These are phyloP conservation scores for Theocolax elegans DNA, from an alignment of 1,140 invertebrate species.

Conservation along the genomic window DNA sequence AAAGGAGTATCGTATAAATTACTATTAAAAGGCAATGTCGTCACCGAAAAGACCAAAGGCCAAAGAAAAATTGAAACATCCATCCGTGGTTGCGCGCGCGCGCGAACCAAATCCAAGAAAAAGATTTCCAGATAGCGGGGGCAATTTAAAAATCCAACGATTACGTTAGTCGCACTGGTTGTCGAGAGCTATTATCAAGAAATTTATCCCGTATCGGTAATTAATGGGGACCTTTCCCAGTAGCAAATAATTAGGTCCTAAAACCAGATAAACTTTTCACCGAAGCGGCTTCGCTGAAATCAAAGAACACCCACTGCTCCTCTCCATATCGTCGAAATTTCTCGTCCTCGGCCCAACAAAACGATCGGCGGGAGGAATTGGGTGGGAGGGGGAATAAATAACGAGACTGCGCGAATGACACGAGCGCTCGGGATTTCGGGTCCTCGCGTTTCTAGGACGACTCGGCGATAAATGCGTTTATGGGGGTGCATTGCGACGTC, in stretches of 20 bases:
- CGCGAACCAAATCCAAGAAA: neutral
- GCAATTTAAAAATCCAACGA: neutral
- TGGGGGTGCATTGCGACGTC: too few species aligned
- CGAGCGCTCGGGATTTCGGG: conserved; percentile 40
- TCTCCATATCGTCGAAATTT: too few species aligned
- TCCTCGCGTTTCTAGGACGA: conserved; percentile 45
- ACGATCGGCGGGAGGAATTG: conserved; percentile 14
- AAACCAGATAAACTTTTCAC: conserved; percentile 2
- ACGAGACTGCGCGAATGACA: conserved; percentile 43
- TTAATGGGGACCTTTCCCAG: neutral
- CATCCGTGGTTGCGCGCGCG: too few species aligned
- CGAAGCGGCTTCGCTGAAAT: neutral
- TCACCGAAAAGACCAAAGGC: too few species aligned
- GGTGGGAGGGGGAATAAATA: conserved; percentile 46
- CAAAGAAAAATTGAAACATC: neutral
- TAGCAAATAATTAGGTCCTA: neutral
- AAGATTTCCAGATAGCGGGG: neutral
- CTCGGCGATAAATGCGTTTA: conserved; percentile 13
- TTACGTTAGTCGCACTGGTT: neutral
- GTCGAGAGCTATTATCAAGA: neutral
- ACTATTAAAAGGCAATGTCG: neutral
- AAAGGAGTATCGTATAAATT: neutral
- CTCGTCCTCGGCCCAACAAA: conserved; percentile 31
- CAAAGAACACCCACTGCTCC: neutral
- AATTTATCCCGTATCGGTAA: too few species aligned